These are phyloP conservation scores for Stylophora pistillata DNA, from an alignment of 64 coral and sea anemone species.

Conservation along the genomic window DNA sequence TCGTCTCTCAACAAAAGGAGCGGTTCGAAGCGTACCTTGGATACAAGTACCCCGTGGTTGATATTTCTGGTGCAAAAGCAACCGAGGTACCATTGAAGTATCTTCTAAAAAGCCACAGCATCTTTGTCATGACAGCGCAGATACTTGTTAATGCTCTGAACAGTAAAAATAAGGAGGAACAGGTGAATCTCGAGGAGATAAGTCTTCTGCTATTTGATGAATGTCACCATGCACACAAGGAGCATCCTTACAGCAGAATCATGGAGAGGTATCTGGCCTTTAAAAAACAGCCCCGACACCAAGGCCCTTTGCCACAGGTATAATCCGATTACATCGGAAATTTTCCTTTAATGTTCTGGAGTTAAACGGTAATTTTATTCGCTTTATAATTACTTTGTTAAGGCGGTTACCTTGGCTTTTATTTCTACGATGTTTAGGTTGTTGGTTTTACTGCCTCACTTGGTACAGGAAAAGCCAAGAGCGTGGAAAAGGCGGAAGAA, in stretches of 20 bases:
- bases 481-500: constrained; percentile 28
- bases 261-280: constrained; percentile 77
- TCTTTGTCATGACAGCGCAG: constrained; percentile 83
- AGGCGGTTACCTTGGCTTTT: background rate
- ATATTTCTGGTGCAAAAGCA: constrained; percentile 71
- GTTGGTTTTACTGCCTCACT: constrained; percentile 68
- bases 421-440: background rate
- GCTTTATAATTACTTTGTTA: too few species aligned
- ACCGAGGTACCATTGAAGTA: constrained; percentile 46
- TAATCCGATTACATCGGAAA: too few species aligned
- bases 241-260: constrained; percentile 82
- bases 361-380: too few species aligned
- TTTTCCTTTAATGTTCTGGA: too few species aligned
- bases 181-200: constrained; percentile 24
- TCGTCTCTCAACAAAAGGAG: constrained; percentile 77
- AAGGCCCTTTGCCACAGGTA: constrained; percentile 41
- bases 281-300: constrained; percentile 17
- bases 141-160: constrained; percentile 75
- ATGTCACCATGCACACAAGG: constrained; percentile 86
- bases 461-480: constrained; percentile 67
- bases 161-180: background rate
- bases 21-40: constrained; percentile 61
- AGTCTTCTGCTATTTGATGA: constrained; percentile 84
- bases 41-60: constrained; percentile 59
- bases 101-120: constrained; percentile 37